Percentiles rank a stretch among this genome's conserved stretches.
These are phyloP conservation scores for Episyrphus balteatus DNA, from an alignment of 1,140 invertebrate species.

Conservation along the genomic window DNA sequence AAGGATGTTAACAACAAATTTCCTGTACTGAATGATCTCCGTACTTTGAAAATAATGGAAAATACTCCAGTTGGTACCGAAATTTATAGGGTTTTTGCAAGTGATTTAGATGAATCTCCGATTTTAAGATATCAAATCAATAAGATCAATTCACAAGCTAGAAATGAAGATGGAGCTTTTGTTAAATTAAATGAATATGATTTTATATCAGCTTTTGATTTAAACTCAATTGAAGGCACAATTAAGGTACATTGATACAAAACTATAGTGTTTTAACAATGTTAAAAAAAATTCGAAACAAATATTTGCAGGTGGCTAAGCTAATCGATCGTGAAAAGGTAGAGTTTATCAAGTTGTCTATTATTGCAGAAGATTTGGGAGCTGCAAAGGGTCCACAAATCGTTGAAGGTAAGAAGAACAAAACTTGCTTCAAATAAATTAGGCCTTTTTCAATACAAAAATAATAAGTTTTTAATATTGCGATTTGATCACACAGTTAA, in stretches of 20 bases:
- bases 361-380: constrained; percentile 76
- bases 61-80: constrained; percentile 64
- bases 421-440: too few species aligned
- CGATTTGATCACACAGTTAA: too few species aligned
- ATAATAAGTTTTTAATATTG: too few species aligned
- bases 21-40: constrained; percentile 60
- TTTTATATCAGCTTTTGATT: constrained; percentile 55
- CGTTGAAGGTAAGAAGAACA: constrained; percentile 45
- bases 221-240: constrained; percentile 63
- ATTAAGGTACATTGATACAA: constrained; percentile 40
- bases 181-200: constrained; percentile 63
- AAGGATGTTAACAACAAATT: constrained; percentile 86
- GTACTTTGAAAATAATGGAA: constrained; percentile 48
- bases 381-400: constrained; percentile 62
- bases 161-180: constrained; percentile 65
- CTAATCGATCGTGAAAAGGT: constrained; percentile 73
- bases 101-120: constrained; percentile 67
- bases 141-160: constrained; percentile 54
- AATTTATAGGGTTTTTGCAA: constrained; percentile 57
- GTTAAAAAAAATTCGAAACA: not conserved
- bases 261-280: not conserved
- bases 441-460: too few species aligned
- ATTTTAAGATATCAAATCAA: constrained; percentile 65
- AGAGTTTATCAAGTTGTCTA: constrained; percentile 61
- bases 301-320: constrained; percentile 37